Percentiles rank a stretch among this genome's conserved stretches.
phyloP scores from a whole-genome alignment of 2,113 vertebrate genomes.

The Morone saxatilis region DNA sequence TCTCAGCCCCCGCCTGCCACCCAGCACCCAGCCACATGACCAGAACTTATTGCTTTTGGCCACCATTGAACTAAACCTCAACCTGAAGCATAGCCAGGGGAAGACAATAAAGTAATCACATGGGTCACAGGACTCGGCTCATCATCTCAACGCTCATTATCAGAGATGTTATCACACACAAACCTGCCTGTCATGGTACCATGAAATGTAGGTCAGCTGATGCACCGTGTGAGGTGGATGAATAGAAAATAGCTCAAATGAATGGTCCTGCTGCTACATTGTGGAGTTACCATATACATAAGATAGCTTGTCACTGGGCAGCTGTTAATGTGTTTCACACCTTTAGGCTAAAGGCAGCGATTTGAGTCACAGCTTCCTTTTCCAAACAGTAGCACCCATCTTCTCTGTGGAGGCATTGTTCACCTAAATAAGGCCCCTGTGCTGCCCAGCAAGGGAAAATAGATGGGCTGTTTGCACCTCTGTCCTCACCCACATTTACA shows the following conservation, averaged over 20 bases:
- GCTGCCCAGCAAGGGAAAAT: slow-evolving; percentile 24
- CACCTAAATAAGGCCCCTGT: slow-evolving; percentile 49
- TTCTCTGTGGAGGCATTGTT: slow-evolving; percentile 56
- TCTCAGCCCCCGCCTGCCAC: slow-evolving; percentile 21
- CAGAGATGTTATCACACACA: slow-evolving; percentile 62
- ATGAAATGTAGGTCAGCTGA: slow-evolving; percentile 70
- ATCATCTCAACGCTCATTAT: slow-evolving; percentile 57
- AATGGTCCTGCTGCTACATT: slow-evolving; percentile 41
- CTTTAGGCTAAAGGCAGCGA: slow-evolving; percentile 65
- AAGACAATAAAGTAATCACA: slow-evolving; percentile 57
- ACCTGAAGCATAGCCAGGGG: slow-evolving; percentile 52
- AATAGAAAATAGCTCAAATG: slow-evolving; percentile 43
- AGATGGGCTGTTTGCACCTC: slow-evolving; percentile 18
- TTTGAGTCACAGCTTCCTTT: slow-evolving; percentile 75
- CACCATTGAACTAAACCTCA: slow-evolving; percentile 39
- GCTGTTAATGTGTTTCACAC: slow-evolving; percentile 79
- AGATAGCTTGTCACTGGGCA: slow-evolving; percentile 29
- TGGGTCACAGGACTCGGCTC: slow-evolving; percentile 74
- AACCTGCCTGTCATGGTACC: slow-evolving; percentile 63
- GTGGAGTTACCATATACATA: slow-evolving; percentile 34
- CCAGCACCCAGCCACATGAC: slow-evolving; percentile 65
- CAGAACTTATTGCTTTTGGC: slow-evolving; percentile 56
- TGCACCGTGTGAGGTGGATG: slow-evolving; percentile 30
- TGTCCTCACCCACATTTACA: slow-evolving; percentile 24
- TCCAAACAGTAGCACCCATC: slow-evolving; percentile 71